phyloP scores from a whole-genome alignment of 2,888 invertebrate genomes.

The Cataglyphis altisquamis region DNA sequence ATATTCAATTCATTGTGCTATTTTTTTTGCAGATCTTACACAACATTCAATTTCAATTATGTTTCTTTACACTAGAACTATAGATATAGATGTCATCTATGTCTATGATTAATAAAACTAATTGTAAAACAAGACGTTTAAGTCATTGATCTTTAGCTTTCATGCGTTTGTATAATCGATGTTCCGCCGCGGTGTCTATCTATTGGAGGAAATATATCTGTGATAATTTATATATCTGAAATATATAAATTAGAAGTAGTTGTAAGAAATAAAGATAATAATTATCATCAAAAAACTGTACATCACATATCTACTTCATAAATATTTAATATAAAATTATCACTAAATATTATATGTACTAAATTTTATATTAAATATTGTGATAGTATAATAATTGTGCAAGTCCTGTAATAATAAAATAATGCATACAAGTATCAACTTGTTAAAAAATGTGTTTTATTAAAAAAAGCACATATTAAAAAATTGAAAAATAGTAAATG shows the following conservation, averaged over 20 bases:
- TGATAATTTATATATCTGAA: background rate
- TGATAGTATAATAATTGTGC: background rate
- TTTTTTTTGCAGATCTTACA: background rate
- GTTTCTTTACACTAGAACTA: background rate
- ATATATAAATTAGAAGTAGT: constrained; percentile 16
- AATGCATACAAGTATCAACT: background rate
- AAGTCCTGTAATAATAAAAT: background rate
- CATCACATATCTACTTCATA: background rate
- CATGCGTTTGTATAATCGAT: background rate
- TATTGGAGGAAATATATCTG: background rate
- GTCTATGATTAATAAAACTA: too few species aligned
- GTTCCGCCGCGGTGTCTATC: constrained; percentile 23
- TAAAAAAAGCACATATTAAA: constrained; percentile 56
- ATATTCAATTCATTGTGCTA: background rate
- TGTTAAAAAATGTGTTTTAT: constrained; percentile 47
- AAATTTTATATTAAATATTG: background rate
- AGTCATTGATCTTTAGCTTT: constrained; percentile 22
- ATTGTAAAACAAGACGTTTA: background rate
- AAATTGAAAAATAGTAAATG: constrained; percentile 50
- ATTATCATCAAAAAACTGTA: background rate
- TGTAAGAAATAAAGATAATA: background rate
- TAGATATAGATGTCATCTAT: too few species aligned
- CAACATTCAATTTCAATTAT: background rate
- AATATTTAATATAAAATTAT: background rate
- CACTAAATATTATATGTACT: background rate